Conservation (phyloP, 35 echinoderm and acorn worm genomes). For the Ophiothrix spiculata region DNA sequence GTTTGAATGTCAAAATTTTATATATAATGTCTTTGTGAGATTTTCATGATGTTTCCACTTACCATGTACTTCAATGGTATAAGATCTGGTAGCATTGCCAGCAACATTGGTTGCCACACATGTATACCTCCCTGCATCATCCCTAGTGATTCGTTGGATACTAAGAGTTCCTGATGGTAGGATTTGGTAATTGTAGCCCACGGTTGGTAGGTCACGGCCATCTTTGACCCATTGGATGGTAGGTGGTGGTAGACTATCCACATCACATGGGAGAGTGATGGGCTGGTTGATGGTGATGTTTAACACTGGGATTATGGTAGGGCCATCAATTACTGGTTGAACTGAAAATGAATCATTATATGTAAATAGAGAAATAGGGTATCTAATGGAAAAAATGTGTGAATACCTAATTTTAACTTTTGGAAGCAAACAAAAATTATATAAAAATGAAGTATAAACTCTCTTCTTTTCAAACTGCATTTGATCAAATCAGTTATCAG, state of each 20-base stretch:
- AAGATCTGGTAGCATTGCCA: constrained; percentile 66
- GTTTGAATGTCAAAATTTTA: too few species aligned
- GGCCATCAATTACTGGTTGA: constrained; percentile 49
- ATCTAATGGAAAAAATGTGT: background rate
- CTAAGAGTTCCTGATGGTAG: constrained; percentile 42
- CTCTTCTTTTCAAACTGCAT: too few species aligned
- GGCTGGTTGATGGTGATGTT: constrained; percentile 49
- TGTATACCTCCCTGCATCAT: constrained; percentile 57
- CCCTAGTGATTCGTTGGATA: constrained; percentile 40
- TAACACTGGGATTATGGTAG: constrained; percentile 16
- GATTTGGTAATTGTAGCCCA: constrained; percentile 45
- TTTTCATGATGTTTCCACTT: background rate
- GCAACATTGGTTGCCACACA: constrained; percentile 79
- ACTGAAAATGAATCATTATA: constrained; percentile 37
- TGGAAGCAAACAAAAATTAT: too few species aligned
- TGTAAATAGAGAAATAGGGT: background rate
- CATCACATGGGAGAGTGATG: constrained; percentile 58
- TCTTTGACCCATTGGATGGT: constrained; percentile 69
- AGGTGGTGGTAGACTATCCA: constrained; percentile 56
- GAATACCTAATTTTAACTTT: too few species aligned
- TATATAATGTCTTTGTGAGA: too few species aligned
- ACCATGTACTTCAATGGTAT: constrained; percentile 65
- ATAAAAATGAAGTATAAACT: too few species aligned
- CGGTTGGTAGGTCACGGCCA: constrained; percentile 26
- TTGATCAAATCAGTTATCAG: too few species aligned